Base-by-base conservation (phyloP, 2,797 vertebrate genomes). In the Amphiprion clarkii region DNA sequence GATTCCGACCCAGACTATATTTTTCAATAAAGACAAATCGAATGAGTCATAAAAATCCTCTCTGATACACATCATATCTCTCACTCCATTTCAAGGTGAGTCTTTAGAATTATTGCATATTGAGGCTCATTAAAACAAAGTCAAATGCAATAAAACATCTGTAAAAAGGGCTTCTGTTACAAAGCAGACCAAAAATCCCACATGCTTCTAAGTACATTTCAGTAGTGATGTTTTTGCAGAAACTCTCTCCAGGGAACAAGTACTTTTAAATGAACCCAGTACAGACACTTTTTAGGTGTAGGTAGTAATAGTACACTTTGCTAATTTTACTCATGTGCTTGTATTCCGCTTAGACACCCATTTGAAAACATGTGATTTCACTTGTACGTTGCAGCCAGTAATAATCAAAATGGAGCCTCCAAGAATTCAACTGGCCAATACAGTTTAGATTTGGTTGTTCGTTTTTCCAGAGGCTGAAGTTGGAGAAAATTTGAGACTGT, bases 11-110 rank as follows among this genome's bases (percentile, higher is more conserved):
- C 33, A 52, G 5, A 68, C 36, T 56, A 44, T 51, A 76, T 74
- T 76, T 49, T 67, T 71, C 44, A 78, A 71, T 71, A 53, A 65
- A 83, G 55, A 79, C 57, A 84, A 81, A 85, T 68, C 5, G 8
- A 74, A 63, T 67, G 46, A 2, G 0, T 81, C 53, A 66, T 71
- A 42, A 66, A 63, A 75, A 69, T 61, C 48, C 70, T 72, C 23
- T 55, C n/a, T 42, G 8, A 64, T 69, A 23, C 8, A n/a, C 6
- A 1, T 46, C 66, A 31, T 36, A 19, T 65, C 63, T 67, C 39
- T 61, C 1, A 5, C 7, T 48, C 11, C n/a, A 2, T 70, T 69
- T 68, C 21, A 52, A 48, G 12, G 2, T 8, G 1, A 65, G 61
- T 75, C 19, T 61, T 68, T 56, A 14, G 44, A 48, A 65, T 14